phyloP scores from a whole-genome alignment of 2,113 vertebrate genomes.

The Shinisaurus crocodilurus region DNA sequence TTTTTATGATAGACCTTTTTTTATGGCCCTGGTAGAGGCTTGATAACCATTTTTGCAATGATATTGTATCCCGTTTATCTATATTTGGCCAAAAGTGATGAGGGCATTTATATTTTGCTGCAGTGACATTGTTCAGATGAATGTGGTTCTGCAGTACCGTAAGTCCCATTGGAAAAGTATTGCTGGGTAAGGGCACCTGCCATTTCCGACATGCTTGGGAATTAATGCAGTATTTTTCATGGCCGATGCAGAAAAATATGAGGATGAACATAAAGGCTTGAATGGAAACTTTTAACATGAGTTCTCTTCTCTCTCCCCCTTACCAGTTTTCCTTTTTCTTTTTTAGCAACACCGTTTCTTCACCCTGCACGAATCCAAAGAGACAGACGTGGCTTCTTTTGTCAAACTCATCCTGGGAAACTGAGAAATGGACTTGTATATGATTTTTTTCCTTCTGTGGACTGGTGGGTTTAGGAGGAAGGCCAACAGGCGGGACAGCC shows the following conservation, averaged over 20 bases:
- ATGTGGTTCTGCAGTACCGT: not conserved
- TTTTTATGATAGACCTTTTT: not conserved
- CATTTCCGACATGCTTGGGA: not conserved
- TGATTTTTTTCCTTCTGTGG: slow-evolving; percentile 73
- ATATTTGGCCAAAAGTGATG: not conserved
- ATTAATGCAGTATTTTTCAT: not conserved
- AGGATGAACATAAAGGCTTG: not conserved
- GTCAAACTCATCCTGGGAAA: slow-evolving; percentile 93
- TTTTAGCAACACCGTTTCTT: slow-evolving; percentile 94
- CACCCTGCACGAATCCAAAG: slow-evolving; percentile 94
- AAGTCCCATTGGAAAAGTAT: not conserved
- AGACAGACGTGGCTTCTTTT: slow-evolving; percentile 95
- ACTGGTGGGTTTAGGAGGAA: slow-evolving; percentile 76
- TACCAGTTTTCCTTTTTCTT: slow-evolving; percentile 42
- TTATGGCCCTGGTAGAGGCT: not conserved
- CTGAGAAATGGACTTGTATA: slow-evolving; percentile 78
- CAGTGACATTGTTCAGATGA: not conserved
- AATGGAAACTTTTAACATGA: slow-evolving; percentile 23
- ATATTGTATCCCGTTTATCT: not conserved
- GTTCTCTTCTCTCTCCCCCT: slow-evolving; percentile 42
- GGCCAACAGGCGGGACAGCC: slow-evolving; percentile 63
- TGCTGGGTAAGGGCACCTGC: too few relatives aligned
- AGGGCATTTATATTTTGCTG: not conserved
- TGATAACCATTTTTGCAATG: not conserved
- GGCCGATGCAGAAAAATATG: too few relatives aligned